These are phyloP conservation scores for Picathartes gymnocephalus DNA, from an alignment of 2,113 vertebrate genomes.

Conservation along the genomic window DNA sequence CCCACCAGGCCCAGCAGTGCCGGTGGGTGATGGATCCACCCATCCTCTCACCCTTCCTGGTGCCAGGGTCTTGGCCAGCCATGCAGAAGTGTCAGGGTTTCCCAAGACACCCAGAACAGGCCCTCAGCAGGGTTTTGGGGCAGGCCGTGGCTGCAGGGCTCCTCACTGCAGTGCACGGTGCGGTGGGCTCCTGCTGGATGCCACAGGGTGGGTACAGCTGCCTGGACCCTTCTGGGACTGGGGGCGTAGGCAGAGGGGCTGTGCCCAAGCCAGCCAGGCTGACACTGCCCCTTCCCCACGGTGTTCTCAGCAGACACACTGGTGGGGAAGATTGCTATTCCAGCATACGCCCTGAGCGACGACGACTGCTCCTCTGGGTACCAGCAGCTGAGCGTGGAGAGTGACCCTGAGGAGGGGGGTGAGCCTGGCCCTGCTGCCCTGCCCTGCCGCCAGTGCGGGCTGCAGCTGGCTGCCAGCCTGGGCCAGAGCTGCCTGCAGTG, in stretches of 20 bases:
- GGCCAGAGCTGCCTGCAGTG: slow-evolving; percentile 67
- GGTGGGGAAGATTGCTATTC: slow-evolving; percentile 86
- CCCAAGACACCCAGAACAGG: accelerated
- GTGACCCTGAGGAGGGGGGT: slow-evolving; percentile 81
- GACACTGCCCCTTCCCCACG: neutral
- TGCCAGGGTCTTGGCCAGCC: neutral
- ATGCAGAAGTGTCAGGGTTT: neutral
- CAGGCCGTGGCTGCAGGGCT: accelerated
- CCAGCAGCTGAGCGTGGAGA: slow-evolving; percentile 85
- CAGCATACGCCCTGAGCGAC: slow-evolving; percentile 84
- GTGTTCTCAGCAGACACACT: slow-evolving; percentile 77
- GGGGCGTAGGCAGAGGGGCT: neutral
- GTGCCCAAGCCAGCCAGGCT: neutral
- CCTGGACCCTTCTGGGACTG: neutral
- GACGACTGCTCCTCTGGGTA: slow-evolving; percentile 83
- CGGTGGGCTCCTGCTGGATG: accelerated
- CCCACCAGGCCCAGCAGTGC: no score
- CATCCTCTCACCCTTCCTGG: accelerated
- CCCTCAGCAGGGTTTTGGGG: neutral
- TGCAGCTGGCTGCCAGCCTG: slow-evolving; percentile 76
- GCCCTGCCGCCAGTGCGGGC: slow-evolving; percentile 86
- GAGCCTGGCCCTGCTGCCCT: slow-evolving; percentile 72
- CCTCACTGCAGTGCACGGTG: accelerated
- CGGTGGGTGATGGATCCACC: accelerated
- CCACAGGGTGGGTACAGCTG: neutral